Evolutionary conservation across 2,888 invertebrate species (phyloP), one percentile per base, ranked within the genome.

Genomic region (Suillia variegata): DNA sequence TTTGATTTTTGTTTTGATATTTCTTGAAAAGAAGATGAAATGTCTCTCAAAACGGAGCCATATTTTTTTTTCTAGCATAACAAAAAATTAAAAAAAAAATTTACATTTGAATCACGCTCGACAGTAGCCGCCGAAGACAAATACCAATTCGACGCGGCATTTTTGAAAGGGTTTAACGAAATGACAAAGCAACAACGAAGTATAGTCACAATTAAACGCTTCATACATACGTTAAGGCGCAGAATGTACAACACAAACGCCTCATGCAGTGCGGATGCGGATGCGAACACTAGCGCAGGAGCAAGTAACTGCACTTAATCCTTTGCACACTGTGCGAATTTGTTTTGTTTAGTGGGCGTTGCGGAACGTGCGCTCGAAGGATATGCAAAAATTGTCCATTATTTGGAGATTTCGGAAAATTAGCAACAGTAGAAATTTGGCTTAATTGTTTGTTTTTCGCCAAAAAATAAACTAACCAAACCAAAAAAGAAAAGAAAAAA

Each of bases 401-500:
- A 58, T 60, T 61, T 62, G 58, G 59, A 54, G 52, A 58, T 45
- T 33, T 20, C 58, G 61, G 51, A 64, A 77, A 76, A 76, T 77
- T 76, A 74, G 73, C 71, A 75, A 72, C 72, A 66, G 71, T 68
- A 71, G 73, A 75, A n/a, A n/a, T n/a, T n/a, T 74, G 68, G 68
- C 65, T 69, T 71, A 70, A 74, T 73, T 72, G 68, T 71, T 66
- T 61, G 47, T 51, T 51, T n/a, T 62, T 62, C 45, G 56, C 60
- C 20, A 51, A 54, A 62, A 64, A 54, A 33, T 26, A 31, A 24
- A 50, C 42, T 48, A 62, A 58, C 26, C 42, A 52, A 15, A 51
- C 12, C 15, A 47, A 57, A 34, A 33, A 33, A n/a, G n/a, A n/a
- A n/a, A n/a, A n/a, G n/a, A n/a, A n/a, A n/a, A n/a, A n/a, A n/a